Evolutionary conservation across 2,888 invertebrate genomes (phyloP).

Genomic region (Electrophaes corylata): DNA sequence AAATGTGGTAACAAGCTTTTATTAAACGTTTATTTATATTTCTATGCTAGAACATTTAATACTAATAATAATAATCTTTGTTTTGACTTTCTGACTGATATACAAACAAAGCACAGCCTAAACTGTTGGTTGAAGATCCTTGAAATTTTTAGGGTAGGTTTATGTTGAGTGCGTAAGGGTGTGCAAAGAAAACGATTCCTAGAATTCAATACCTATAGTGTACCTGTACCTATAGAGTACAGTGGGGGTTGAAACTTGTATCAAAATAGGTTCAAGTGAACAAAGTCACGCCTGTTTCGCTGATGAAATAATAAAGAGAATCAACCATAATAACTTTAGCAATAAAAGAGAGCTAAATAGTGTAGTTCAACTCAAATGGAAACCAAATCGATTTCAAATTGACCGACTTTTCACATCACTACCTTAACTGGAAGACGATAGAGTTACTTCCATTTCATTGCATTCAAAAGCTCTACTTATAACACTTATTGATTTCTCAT

Average conservation of each 20-base stretch:
- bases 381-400: constrained; percentile 27
- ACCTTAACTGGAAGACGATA: constrained; percentile 28
- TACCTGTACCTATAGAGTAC: too few relatives aligned
- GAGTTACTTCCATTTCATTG: constrained; percentile 36
- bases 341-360: constrained; percentile 7
- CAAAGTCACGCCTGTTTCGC: too few relatives aligned
- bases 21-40: background rate
- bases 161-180: too few relatives aligned
- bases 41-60: background rate
- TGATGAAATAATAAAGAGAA: background rate
- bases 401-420: constrained; percentile 34
- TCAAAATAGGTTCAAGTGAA: too few relatives aligned
- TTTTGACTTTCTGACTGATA: too few relatives aligned
- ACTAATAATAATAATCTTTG: background rate
- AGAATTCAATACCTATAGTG: too few relatives aligned
- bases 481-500: constrained; percentile 19
- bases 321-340: background rate
- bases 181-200: too few relatives aligned
- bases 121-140: too few relatives aligned
- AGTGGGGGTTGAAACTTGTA: too few relatives aligned
- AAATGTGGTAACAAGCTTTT: background rate
- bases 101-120: too few relatives aligned
- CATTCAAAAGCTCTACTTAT: constrained; percentile 30
- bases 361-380: constrained; percentile 16
- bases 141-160: too few relatives aligned